Conservation (phyloP, 2,113 vertebrate genomes). For the Butorides virescens region DNA sequence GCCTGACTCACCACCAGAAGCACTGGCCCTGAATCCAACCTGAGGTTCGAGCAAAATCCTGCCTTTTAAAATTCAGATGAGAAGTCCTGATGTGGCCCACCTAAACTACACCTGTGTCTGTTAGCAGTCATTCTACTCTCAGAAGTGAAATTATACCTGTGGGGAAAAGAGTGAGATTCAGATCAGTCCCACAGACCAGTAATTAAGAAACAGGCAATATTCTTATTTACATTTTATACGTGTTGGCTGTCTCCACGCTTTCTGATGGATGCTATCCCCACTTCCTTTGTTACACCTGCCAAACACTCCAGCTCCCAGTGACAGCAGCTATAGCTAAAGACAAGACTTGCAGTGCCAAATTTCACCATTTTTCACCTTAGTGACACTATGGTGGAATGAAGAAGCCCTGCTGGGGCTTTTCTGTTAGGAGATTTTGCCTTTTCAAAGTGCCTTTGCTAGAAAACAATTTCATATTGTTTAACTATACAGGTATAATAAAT, state of each 20-base stretch:
- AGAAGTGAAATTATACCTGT: background rate
- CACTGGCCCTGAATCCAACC: background rate
- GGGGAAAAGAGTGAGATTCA: background rate
- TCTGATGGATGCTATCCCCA: background rate
- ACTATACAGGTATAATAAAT: background rate
- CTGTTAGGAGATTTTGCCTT: background rate
- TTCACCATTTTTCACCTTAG: background rate
- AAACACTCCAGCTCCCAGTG: background rate
- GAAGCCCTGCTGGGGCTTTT: background rate
- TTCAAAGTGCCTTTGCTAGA: background rate
- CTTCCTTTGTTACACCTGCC: background rate
- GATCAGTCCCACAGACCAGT: background rate
- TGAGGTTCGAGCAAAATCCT: background rate
- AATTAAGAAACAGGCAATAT: background rate
- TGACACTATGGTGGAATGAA: background rate
- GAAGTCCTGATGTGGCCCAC: background rate
- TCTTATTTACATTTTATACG: background rate
- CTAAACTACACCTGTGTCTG: background rate
- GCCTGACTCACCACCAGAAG: background rate
- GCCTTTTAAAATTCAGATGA: background rate
- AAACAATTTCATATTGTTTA: background rate
- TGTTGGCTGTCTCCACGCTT: background rate
- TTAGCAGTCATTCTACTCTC: background rate
- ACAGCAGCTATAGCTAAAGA: background rate
- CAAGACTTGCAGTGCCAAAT: background rate